A percentile compares a stretch with the other conserved stretches of the same genome.
These are phyloP conservation scores for Heteractis magnifica DNA, from an alignment of 92 coral and sea anemone species.

Conservation along the genomic window DNA sequence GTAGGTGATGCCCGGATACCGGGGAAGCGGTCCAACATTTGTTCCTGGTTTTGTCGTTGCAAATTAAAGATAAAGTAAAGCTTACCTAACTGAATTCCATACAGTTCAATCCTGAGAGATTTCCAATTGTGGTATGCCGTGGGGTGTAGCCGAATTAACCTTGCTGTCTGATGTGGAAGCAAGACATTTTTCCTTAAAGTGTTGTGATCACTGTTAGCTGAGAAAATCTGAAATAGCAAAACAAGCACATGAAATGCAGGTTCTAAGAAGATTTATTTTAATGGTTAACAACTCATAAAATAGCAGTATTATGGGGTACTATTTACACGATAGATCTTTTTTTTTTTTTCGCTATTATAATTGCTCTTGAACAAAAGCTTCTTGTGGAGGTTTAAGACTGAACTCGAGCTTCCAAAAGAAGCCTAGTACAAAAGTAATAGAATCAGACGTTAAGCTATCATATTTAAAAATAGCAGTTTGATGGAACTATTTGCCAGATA, in stretches of 20 bases:
- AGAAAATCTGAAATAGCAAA: constrained; percentile 8
- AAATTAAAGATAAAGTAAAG: neutral
- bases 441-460: no score
- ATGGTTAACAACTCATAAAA: neutral
- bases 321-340: neutral
- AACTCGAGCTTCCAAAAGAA: no score
- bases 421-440: no score
- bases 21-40: no score
- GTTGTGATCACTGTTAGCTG: constrained; percentile 19
- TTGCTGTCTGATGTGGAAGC: neutral
- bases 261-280: neutral
- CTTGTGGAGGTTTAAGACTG: no score
- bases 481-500: no score
- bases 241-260: neutral
- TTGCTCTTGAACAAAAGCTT: no score
- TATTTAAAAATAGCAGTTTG: no score
- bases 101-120: constrained; percentile 34
- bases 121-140: constrained; percentile 3
- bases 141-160: constrained; percentile 42
- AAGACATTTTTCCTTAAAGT: constrained; percentile 20
- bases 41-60: no score
- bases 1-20: no score
- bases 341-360: no score
- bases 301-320: neutral
- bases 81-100: constrained; percentile 27